Evolutionary conservation across 2,113 vertebrate species (phyloP).

Genomic region (Callospermophilus lateralis): DNA sequence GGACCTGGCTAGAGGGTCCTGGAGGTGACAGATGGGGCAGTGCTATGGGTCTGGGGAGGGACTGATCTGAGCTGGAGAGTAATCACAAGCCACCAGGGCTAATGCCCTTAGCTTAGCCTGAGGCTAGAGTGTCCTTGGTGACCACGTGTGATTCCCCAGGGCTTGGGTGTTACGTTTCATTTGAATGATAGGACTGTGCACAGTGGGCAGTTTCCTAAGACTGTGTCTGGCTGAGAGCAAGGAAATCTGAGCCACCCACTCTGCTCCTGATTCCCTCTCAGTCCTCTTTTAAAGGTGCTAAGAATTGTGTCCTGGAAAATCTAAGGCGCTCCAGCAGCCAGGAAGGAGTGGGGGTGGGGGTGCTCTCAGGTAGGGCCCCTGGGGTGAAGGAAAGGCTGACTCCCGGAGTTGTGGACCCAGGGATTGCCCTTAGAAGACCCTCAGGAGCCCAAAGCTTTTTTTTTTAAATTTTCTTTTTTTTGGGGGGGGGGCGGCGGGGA

Average conservation of each 20-base stretch:
- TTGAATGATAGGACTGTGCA: background rate
- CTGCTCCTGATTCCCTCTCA: background rate
- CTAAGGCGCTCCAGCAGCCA: background rate
- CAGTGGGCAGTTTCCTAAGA: background rate
- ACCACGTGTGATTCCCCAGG: background rate
- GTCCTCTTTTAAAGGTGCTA: constrained; percentile 11
- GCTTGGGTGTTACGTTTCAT: constrained; percentile 41
- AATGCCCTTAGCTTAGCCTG: constrained; percentile 36
- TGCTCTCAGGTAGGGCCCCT: background rate
- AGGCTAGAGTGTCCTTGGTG: constrained; percentile 37
- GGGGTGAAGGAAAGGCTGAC: background rate
- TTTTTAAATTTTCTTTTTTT: no score
- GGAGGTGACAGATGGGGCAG: background rate
- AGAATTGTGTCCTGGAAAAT: constrained; percentile 48
- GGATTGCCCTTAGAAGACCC: background rate
- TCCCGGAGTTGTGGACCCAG: background rate
- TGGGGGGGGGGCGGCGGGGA: no score
- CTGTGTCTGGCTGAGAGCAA: background rate
- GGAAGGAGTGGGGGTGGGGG: no score
- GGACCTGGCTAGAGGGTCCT: background rate
- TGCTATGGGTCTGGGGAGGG: background rate
- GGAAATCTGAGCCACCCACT: constrained; percentile 32
- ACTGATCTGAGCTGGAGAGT: background rate
- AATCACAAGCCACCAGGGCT: background rate
- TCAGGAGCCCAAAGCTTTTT: no score